phyloP scores from a whole-genome alignment of 2,113 vertebrate genomes.

The Sceloporus tristichus region DNA sequence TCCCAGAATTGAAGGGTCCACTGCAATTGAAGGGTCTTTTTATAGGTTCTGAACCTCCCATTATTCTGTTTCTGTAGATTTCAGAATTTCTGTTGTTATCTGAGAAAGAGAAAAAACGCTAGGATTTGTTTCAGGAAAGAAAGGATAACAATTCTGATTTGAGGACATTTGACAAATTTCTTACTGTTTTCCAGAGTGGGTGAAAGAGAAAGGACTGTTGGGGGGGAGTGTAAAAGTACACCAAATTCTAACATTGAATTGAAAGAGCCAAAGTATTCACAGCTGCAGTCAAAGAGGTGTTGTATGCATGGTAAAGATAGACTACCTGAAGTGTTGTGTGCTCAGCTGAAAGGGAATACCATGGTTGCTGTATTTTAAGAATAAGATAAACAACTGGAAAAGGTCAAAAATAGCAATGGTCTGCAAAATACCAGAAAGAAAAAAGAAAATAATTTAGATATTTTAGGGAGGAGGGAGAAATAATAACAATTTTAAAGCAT shows the following conservation, averaged over 20 bases:
- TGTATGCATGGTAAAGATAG: background rate
- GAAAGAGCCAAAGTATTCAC: slow-evolving; percentile 6
- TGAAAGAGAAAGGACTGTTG: background rate
- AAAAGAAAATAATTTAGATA: background rate
- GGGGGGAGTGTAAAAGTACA: background rate
- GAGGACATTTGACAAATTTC: background rate
- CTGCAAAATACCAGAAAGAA: background rate
- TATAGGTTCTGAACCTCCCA: too few species aligned
- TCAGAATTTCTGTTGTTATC: too few species aligned
- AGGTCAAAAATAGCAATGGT: background rate
- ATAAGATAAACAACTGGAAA: background rate
- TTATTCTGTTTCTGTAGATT: too few species aligned
- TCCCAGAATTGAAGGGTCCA: too few species aligned
- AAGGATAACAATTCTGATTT: background rate
- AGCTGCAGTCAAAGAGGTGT: background rate
- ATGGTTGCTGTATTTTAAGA: background rate
- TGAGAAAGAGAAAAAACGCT: too few species aligned
- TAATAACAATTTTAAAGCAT: background rate
- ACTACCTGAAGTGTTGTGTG: background rate
- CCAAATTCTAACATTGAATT: background rate
- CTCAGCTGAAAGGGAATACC: background rate
- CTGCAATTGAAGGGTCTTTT: too few species aligned
- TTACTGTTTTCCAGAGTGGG: background rate
- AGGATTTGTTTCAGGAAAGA: background rate
- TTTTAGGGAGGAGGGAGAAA: background rate